phyloP scores from a whole-genome alignment of 2,113 vertebrate species.

The Pterocles orientalis region DNA sequence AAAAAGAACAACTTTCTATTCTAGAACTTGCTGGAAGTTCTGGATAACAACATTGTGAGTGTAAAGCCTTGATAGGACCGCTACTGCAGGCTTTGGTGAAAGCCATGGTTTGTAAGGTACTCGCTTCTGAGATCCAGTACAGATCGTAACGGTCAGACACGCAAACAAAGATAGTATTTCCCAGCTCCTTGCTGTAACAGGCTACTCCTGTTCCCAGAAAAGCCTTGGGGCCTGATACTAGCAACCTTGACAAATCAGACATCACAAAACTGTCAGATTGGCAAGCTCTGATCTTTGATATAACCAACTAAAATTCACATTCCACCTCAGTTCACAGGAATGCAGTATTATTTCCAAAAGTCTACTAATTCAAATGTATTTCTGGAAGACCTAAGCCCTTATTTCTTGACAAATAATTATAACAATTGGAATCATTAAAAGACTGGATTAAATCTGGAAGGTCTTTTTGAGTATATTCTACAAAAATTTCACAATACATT shows the following conservation, averaged over 20 bases:
- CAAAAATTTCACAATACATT: neutral
- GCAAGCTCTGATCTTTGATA: neutral
- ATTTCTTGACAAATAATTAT: neutral
- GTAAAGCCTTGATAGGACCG: neutral
- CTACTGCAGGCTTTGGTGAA: neutral
- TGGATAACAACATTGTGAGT: neutral
- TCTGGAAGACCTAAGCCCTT: neutral
- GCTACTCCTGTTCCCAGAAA: neutral
- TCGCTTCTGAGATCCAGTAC: neutral
- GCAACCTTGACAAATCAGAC: neutral
- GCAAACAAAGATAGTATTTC: neutral
- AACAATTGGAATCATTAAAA: neutral
- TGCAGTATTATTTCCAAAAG: neutral
- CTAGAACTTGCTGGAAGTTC: neutral
- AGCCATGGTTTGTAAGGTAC: neutral
- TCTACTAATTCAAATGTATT: neutral
- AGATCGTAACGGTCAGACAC: neutral
- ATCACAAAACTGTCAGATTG: neutral
- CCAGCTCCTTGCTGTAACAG: neutral
- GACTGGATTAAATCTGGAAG: neutral
- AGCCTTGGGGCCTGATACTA: neutral
- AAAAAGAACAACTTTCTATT: neutral
- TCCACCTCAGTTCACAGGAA: neutral
- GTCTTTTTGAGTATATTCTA: neutral
- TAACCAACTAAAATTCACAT: slow-evolving; percentile 7